phyloP scores from a whole-genome alignment of 2,797 vertebrate species.

The Mus spretus region DNA sequence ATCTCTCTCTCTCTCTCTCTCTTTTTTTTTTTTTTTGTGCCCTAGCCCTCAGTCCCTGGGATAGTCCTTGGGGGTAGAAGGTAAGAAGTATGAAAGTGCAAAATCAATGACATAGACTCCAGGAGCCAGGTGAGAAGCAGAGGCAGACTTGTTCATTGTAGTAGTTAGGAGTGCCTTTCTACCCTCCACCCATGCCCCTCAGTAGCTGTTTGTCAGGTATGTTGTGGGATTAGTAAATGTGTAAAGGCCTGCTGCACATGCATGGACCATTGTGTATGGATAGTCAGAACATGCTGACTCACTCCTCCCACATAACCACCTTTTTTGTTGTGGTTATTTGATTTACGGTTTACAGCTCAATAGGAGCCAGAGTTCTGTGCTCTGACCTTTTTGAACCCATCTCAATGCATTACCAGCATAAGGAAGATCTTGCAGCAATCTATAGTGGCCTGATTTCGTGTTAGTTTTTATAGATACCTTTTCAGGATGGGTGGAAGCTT shows the following conservation, averaged over 20 bases:
- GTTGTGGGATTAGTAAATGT: background rate
- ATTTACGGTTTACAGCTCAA: background rate
- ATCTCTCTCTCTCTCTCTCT: conserved; percentile 66
- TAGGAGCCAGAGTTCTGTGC: background rate
- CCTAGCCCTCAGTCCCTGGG: background rate
- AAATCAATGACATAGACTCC: background rate
- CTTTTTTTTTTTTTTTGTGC: too few species aligned
- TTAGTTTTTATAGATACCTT: too few species aligned
- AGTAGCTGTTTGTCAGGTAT: background rate
- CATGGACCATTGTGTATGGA: background rate
- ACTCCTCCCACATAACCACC: background rate
- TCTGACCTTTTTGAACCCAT: background rate
- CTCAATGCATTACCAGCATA: background rate
- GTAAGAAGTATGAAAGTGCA: background rate
- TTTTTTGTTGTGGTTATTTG: background rate
- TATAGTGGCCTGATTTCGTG: too few species aligned
- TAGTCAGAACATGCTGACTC: background rate
- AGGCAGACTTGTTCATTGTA: background rate
- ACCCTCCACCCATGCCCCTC: background rate
- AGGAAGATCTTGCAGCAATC: background rate
- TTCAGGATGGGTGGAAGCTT: too few species aligned
- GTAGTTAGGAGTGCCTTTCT: background rate
- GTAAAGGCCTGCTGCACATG: background rate
- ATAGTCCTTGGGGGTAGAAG: background rate
- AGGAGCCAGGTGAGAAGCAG: background rate